Percentiles rank a stretch among this genome's conserved stretches.
These are phyloP conservation scores for Hedychridium roseum DNA, from an alignment of 2,888 invertebrate species.

Conservation along the genomic window DNA sequence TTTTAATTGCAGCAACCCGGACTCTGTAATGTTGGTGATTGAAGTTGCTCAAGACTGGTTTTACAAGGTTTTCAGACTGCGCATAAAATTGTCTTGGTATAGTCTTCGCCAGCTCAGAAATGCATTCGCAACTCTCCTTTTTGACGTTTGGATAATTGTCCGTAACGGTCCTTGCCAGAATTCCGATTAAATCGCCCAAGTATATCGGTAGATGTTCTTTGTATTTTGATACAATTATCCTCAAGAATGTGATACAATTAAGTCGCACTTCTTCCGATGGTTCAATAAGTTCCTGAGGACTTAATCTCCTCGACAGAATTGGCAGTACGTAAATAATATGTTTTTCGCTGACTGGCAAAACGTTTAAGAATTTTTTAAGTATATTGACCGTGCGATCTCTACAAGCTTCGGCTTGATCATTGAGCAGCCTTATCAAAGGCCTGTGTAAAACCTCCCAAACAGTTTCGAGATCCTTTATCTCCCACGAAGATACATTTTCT, in stretches of 20 bases:
- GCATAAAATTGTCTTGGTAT: constrained; percentile 77
- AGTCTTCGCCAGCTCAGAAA: constrained; percentile 71
- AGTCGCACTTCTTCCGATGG: constrained; percentile 84
- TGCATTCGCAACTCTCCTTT: constrained; percentile 77
- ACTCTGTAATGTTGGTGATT: constrained; percentile 86
- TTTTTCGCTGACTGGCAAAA: constrained; percentile 73
- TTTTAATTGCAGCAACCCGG: constrained; percentile 76
- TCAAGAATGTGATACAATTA: constrained; percentile 73
- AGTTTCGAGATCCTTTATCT: constrained; percentile 61
- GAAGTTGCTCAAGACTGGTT: constrained; percentile 77
- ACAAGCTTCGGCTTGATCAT: constrained; percentile 72
- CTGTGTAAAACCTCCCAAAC: constrained; percentile 64
- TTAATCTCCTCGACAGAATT: constrained; percentile 79
- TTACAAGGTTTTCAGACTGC: constrained; percentile 76
- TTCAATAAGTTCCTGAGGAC: constrained; percentile 76
- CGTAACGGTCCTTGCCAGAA: constrained; percentile 75
- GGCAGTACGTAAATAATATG: constrained; percentile 80
- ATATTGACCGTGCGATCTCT: constrained; percentile 69
- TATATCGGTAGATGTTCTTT: constrained; percentile 71
- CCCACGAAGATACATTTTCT: too few species aligned
- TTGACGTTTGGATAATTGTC: constrained; percentile 86
- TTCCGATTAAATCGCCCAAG: constrained; percentile 78
- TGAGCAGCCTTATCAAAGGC: constrained; percentile 63
- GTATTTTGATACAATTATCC: constrained; percentile 72
- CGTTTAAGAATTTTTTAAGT: constrained; percentile 67